These are phyloP conservation scores for Ptychoptera contaminata DNA, from an alignment of 2,888 invertebrate species.

Conservation along the genomic window DNA sequence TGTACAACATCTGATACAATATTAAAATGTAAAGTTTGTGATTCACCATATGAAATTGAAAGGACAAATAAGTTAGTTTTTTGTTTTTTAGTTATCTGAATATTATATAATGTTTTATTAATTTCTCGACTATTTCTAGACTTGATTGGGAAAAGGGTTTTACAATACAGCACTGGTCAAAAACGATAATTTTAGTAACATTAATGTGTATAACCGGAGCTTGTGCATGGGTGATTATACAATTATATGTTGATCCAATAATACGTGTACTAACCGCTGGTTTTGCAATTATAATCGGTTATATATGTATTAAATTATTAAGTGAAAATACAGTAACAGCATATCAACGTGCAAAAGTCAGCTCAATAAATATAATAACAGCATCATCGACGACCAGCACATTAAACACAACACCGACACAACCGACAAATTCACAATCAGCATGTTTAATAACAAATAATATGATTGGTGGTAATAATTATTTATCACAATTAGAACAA, in stretches of 20 bases:
- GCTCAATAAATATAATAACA: conserved; percentile 59
- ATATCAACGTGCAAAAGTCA: conserved; percentile 82
- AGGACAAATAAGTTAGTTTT: conserved; percentile 44
- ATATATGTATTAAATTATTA: conserved; percentile 73
- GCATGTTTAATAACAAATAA: too few species aligned
- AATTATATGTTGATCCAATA: conserved; percentile 60
- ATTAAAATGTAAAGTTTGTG: conserved; percentile 71
- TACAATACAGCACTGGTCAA: conserved; percentile 69
- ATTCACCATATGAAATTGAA: conserved; percentile 64
- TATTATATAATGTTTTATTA: conserved; percentile 5
- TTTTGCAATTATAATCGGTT: conserved; percentile 64
- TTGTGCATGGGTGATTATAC: conserved; percentile 64
- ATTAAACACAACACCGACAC: too few species aligned
- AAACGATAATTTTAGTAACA: conserved; percentile 63
- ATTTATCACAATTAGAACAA: conserved; percentile 12
- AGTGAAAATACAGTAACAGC: conserved; percentile 77
- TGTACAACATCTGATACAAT: conserved; percentile 53
- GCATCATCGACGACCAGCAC: conserved; percentile 13
- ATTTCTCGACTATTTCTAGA: conserved; percentile 28
- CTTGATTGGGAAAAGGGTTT: conserved; percentile 74
- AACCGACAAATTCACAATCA: too few species aligned
- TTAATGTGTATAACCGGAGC: conserved; percentile 63
- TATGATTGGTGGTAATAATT: too few species aligned
- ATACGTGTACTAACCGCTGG: conserved; percentile 69
- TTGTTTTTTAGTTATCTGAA: conserved; percentile 2